Base-by-base conservation (phyloP, 2,113 vertebrate genomes). In the Neofelis nebulosa region DNA sequence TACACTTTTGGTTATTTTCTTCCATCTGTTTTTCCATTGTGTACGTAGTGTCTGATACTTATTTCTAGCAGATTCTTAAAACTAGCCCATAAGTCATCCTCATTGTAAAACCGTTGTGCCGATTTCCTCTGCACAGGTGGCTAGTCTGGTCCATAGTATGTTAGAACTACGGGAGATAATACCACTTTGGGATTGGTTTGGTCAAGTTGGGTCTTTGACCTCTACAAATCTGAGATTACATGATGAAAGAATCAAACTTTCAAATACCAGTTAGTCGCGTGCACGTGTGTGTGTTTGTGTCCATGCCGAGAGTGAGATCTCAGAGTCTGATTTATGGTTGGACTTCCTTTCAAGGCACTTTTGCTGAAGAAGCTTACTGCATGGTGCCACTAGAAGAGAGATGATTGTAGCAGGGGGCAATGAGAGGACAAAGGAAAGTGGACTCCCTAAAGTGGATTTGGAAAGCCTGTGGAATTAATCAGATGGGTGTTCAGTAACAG, bases 1-100 rank as follows among this genome's bases (percentile, higher is more conserved):
- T 80, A 55, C 9, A 66, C 13, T 63, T 95, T 89, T 84, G n/a
- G 33, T 50, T 93, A 23, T 88, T 93, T 95, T 57, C 36, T 89
- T 15, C 14, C 18, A 15, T 48, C 66, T 38, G 41, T 55, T 95
- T 74, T 65, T 19, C 27, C 7, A 18, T 0, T 68, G 25, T 69
- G 36, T 55, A 23, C 38, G 38, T 83, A 81, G 48, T 96, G 27
- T n/a, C 68, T 85, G 57, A 89, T 69, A 63, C 7, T 41, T 82
- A 78, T 52, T 95, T 92, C 61, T 11, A 94, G 52, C 16, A 65
- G 23, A 7, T 66, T 87, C 74, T 95, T 80, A 89, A 48, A 92
- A 68, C 19, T n/a, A 90, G 52, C 23, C 31, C 68, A 4, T 55
- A 71, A 16, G 21, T 95, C 61, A 86, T 41, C 48, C 76, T 27